Evolutionary conservation across 2,888 invertebrate species (phyloP).

Genomic region (Matsumyia berberina): DNA sequence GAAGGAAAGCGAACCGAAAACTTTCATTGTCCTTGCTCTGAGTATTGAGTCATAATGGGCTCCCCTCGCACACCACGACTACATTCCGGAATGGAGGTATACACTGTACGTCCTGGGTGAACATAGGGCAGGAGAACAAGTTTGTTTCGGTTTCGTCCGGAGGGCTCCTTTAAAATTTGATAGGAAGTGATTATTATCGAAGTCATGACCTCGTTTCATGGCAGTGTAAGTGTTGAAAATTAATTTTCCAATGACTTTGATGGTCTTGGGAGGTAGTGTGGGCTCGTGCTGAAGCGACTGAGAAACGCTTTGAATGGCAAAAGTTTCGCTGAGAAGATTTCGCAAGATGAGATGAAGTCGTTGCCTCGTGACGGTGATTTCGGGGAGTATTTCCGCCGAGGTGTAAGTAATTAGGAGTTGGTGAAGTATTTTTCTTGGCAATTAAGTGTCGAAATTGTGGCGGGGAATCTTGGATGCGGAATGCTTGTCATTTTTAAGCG

Average conservation of each 20-base stretch:
- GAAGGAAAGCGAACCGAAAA: constrained; percentile 39
- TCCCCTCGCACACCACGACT: not conserved
- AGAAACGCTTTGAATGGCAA: constrained; percentile 31
- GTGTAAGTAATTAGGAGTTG: constrained; percentile 35
- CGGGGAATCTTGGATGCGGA: not conserved
- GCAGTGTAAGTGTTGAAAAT: constrained; percentile 67
- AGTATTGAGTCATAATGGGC: constrained; percentile 65
- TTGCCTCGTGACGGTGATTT: constrained; percentile 8
- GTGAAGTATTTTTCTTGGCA: constrained; percentile 21
- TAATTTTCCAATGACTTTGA: constrained; percentile 73
- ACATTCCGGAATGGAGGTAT: too few species aligned
- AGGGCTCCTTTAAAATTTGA: constrained; percentile 47
- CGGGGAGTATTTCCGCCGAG: not conserved
- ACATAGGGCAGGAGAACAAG: not conserved
- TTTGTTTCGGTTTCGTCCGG: constrained; percentile 41
- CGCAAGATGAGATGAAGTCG: not conserved
- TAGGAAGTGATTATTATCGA: constrained; percentile 73
- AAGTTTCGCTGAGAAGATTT: constrained; percentile 16
- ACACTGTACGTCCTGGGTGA: not conserved
- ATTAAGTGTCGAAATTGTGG: constrained; percentile 1
- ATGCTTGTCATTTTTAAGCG: not conserved
- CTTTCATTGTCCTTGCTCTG: constrained; percentile 59
- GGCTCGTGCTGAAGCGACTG: not conserved
- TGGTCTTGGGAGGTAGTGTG: constrained; percentile 26
- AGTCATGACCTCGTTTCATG: constrained; percentile 72